Conservation (phyloP, 2,113 vertebrate genomes). For the Leptodactylus fuscus region DNA sequence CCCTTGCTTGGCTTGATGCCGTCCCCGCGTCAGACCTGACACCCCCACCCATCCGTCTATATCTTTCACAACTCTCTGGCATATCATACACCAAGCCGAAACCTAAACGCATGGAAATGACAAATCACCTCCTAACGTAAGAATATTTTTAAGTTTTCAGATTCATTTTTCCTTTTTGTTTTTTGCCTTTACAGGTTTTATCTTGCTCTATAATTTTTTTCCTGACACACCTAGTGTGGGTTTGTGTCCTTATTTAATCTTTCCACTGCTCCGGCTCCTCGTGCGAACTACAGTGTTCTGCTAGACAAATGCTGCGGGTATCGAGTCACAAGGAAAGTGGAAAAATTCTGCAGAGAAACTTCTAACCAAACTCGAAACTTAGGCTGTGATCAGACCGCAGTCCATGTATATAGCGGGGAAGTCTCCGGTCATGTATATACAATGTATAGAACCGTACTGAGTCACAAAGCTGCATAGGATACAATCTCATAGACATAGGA, state of each 20-base stretch:
- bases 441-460: too few species aligned
- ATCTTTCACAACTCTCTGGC: neutral
- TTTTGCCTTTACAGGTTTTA: slow-evolving; percentile 39
- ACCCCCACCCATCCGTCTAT: neutral
- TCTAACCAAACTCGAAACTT: neutral
- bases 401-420: neutral
- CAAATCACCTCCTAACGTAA: neutral
- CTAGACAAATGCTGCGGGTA: neutral
- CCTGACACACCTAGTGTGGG: slow-evolving; percentile 45
- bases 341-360: neutral
- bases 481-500: too few species aligned
- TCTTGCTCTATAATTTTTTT: slow-evolving; percentile 47
- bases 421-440: neutral
- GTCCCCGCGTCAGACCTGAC: too few species aligned
- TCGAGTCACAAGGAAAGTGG: neutral
- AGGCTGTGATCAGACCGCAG: neutral
- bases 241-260: slow-evolving; percentile 43
- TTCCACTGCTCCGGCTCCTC: neutral
- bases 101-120: neutral
- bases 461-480: too few species aligned
- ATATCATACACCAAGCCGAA: neutral
- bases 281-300: neutral
- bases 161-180: slow-evolving; percentile 22
- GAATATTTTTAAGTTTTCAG: slow-evolving; percentile 26
- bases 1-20: too few species aligned